These are phyloP conservation scores for Dromiciops gliroides DNA, from an alignment of 2,113 vertebrate species.

Conservation along the genomic window DNA sequence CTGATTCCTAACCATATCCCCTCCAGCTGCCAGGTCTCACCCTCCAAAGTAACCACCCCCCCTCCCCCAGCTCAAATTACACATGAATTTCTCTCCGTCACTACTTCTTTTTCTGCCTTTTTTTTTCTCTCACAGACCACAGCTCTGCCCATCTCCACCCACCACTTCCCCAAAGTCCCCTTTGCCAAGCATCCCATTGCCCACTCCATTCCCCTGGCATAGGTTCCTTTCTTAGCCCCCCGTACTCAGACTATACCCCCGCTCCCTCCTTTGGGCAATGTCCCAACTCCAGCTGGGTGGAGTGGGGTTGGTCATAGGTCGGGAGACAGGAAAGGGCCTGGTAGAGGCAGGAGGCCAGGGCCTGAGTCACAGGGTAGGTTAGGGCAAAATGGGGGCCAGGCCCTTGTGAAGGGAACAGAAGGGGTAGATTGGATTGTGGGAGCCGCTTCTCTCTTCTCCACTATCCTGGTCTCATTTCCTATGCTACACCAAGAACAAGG, in stretches of 20 bases:
- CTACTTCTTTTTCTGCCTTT: neutral
- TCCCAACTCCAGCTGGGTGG: neutral
- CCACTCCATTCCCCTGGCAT: neutral
- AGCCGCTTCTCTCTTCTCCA: neutral
- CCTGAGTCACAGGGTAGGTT: neutral
- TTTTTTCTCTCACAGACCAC: neutral
- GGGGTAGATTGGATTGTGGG: neutral
- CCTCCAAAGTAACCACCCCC: neutral
- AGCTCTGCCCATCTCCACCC: neutral
- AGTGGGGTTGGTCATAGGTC: neutral
- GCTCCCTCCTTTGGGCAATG: neutral
- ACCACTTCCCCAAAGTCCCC: slow-evolving; percentile 5
- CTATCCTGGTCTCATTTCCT: neutral
- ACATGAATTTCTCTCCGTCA: neutral
- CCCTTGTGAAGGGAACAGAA: neutral
- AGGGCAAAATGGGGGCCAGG: neutral
- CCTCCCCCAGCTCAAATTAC: neutral
- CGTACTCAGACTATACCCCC: neutral
- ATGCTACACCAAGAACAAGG: neutral
- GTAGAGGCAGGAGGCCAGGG: neutral
- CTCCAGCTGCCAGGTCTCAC: neutral
- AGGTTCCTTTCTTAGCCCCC: neutral
- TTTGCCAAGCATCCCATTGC: slow-evolving; percentile 20
- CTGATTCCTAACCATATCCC: neutral
- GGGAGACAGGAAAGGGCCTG: neutral